phyloP scores from a whole-genome alignment of 2,113 vertebrate genomes.

The Oceanites oceanicus region DNA sequence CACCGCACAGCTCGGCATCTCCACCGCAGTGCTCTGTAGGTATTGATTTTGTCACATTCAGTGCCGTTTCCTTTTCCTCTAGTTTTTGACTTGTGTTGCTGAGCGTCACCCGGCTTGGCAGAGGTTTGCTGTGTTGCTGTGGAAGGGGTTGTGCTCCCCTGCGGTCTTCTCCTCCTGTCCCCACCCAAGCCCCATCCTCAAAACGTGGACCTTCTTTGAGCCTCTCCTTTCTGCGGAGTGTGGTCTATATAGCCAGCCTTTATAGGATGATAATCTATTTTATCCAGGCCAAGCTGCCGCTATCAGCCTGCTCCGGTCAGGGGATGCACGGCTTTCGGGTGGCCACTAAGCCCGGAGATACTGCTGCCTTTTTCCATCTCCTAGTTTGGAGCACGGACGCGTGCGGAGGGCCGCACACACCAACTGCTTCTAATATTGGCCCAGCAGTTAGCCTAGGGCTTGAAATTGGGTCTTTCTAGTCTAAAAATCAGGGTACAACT shows the following conservation, averaged over 20 bases:
- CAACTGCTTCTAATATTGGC: not conserved
- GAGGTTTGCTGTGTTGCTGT: accelerated
- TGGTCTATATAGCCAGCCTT: not conserved
- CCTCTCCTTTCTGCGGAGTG: not conserved
- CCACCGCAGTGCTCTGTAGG: not conserved
- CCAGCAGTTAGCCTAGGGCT: not conserved
- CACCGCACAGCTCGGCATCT: not conserved
- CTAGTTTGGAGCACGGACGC: accelerated
- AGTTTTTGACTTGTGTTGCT: not conserved
- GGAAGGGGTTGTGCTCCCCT: not conserved
- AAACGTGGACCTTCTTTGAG: not conserved
- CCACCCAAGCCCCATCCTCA: not conserved
- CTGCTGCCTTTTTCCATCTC: not conserved
- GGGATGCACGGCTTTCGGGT: accelerated
- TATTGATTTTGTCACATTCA: not conserved
- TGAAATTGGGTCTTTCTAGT: not conserved
- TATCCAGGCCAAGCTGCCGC: not conserved
- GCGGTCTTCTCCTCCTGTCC: not conserved
- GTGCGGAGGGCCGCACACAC: not conserved
- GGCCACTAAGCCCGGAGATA: not conserved
- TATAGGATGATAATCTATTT: not conserved
- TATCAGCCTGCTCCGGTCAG: not conserved
- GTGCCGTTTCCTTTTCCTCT: not conserved
- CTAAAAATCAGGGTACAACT: not conserved
- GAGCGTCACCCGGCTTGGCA: accelerated